phyloP scores from a whole-genome alignment of 2,113 vertebrate genomes.

The Phyllopteryx taeniolatus region DNA sequence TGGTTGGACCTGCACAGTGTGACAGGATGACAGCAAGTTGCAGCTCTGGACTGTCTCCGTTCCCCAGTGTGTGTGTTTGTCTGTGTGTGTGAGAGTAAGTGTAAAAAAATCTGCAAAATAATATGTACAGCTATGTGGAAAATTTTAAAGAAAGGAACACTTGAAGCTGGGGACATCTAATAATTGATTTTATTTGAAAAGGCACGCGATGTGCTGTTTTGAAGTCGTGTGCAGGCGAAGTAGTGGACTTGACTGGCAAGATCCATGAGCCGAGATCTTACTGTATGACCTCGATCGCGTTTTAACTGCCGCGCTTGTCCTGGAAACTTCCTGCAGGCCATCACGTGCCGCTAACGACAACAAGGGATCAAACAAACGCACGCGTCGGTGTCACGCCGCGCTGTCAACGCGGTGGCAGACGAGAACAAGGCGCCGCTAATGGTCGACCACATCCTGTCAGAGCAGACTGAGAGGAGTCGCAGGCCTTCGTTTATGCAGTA shows the following conservation, averaged over 20 bases:
- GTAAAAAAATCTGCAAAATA: background rate
- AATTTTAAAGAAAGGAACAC: background rate
- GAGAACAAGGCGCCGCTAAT: background rate
- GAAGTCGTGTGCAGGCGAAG: too few relatives aligned
- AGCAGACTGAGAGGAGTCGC: background rate
- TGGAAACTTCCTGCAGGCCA: background rate
- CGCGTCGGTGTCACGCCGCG: background rate
- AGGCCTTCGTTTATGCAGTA: background rate
- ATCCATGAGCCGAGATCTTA: background rate
- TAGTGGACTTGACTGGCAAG: background rate
- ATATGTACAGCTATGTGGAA: too few relatives aligned
- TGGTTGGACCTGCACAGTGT: conserved; percentile 7
- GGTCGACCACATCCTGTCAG: background rate
- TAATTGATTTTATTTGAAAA: too few relatives aligned
- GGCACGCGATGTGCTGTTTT: too few relatives aligned
- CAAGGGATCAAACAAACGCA: background rate
- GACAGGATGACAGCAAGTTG: background rate
- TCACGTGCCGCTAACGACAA: background rate
- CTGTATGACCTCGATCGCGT: too few relatives aligned
- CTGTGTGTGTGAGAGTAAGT: background rate
- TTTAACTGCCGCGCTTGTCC: too few relatives aligned
- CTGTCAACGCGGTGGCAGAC: background rate
- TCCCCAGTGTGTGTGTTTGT: conserved; percentile 1
- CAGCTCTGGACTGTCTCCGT: background rate
- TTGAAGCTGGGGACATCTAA: too few relatives aligned